Conservation (phyloP, 1,140 invertebrate species). For the Stegodyphus dumicola region DNA sequence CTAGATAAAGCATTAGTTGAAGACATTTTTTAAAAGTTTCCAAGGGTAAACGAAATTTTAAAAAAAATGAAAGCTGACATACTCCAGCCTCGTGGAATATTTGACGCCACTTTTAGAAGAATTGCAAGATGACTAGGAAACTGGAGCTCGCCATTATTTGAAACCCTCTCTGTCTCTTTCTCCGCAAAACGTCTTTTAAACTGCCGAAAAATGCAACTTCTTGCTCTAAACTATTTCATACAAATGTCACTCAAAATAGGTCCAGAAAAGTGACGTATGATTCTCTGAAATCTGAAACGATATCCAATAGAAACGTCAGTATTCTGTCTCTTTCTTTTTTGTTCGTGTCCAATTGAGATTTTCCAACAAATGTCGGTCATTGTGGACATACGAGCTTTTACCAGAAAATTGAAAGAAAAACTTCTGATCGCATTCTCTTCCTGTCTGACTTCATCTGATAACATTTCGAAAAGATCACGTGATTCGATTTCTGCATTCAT, state of each 20-base stretch:
- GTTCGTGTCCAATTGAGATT: slow-evolving; percentile 30
- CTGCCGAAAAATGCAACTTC: too few relatives aligned
- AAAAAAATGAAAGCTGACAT: too few relatives aligned
- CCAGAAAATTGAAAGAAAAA: slow-evolving; percentile 35
- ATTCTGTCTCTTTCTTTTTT: background rate
- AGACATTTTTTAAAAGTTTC: too few relatives aligned
- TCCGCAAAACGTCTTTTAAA: too few relatives aligned
- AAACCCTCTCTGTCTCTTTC: too few relatives aligned
- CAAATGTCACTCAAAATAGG: slow-evolving; percentile 22
- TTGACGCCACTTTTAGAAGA: too few relatives aligned
- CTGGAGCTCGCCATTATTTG: too few relatives aligned
- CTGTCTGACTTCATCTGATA: slow-evolving; percentile 33
- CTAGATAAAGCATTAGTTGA: too few relatives aligned
- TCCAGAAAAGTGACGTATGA: slow-evolving; percentile 28
- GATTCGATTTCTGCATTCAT: too few relatives aligned
- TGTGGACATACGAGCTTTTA: slow-evolving; percentile 2
- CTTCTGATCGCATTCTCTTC: slow-evolving; percentile 11
- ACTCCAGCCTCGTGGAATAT: too few relatives aligned
- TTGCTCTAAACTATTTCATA: background rate
- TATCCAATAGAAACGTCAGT: background rate
- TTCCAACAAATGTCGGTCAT: slow-evolving; percentile 39
- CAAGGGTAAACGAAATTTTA: too few relatives aligned
- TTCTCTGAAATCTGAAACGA: slow-evolving; percentile 10
- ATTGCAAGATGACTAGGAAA: too few relatives aligned
- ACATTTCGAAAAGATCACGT: background rate